These are phyloP conservation scores for Lasioglossum villosulum DNA, from an alignment of 2,888 invertebrate genomes.

Conservation along the genomic window DNA sequence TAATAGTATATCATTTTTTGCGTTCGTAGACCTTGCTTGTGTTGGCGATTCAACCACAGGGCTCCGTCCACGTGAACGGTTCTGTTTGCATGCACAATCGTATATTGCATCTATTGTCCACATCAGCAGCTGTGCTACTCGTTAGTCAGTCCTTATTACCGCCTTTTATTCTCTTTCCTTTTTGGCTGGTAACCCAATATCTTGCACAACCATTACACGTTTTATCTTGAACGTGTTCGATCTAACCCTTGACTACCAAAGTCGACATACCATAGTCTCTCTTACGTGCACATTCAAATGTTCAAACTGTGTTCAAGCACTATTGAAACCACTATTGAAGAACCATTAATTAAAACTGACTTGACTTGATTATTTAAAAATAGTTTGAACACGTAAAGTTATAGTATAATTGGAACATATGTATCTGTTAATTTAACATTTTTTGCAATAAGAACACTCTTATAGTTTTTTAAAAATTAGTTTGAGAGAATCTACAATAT, in stretches of 20 bases:
- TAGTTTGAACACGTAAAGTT: not conserved
- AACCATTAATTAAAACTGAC: not conserved
- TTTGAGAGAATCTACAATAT: not conserved
- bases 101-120: constrained; percentile 47
- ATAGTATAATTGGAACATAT: not conserved
- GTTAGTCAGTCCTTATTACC: constrained; percentile 46
- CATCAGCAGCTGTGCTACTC: constrained; percentile 52
- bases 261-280: not conserved
- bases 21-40: not conserved
- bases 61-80: not conserved
- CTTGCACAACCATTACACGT: not conserved
- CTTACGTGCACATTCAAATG: not conserved
- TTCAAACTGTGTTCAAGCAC: not conserved
- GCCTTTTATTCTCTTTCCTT: constrained; percentile 12
- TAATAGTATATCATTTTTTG: constrained; percentile 12
- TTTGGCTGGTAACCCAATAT: not conserved
- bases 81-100: constrained; percentile 36
- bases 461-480: not conserved
- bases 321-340: not conserved
- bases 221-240: not conserved
- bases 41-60: not conserved
- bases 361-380: not conserved
- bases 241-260: not conserved
- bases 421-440: not conserved
- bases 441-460: too few species aligned